Percentiles rank a stretch among this genome's conserved stretches.
Evolutionary conservation across 2,888 invertebrate genomes (phyloP).

Genomic region (Sinelater perroti): DNA sequence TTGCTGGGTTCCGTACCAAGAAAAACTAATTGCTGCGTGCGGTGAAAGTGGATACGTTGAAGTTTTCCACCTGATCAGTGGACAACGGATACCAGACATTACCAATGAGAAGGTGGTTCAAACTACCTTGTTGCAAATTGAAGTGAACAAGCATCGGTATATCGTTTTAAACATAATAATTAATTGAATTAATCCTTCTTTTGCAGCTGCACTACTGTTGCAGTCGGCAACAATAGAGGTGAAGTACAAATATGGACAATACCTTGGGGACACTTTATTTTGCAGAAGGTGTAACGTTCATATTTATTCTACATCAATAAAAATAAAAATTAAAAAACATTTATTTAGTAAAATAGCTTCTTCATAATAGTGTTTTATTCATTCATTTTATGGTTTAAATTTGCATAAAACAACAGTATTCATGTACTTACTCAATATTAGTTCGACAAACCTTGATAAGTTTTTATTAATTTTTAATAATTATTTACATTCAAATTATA

Average conservation of each 20-base stretch:
- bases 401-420: too few relatives aligned
- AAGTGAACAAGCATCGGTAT: conserved; percentile 46
- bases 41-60: conserved; percentile 52
- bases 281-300: conserved; percentile 4
- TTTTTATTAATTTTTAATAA: too few relatives aligned
- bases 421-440: too few relatives aligned
- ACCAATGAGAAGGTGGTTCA: conserved; percentile 35
- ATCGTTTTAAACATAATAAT: background rate
- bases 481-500: too few relatives aligned
- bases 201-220: conserved; percentile 53
- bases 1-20: conserved; percentile 55
- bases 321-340: too few relatives aligned
- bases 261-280: conserved; percentile 52
- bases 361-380: too few relatives aligned
- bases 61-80: conserved; percentile 53
- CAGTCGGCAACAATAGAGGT: conserved; percentile 53
- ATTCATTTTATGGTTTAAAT: too few relatives aligned
- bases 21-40: conserved; percentile 55
- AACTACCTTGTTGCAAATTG: conserved; percentile 39
- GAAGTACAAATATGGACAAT: conserved; percentile 56
- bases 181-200: conserved; percentile 40
- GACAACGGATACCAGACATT: conserved; percentile 47
- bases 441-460: too few relatives aligned
- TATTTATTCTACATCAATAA: too few relatives aligned
- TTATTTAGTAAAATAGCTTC: too few relatives aligned